A percentile compares a stretch with the other conserved stretches of the same genome.
Evolutionary conservation across 2,797 vertebrate species (phyloP).

Genomic region (Carcharodon carcharias): DNA sequence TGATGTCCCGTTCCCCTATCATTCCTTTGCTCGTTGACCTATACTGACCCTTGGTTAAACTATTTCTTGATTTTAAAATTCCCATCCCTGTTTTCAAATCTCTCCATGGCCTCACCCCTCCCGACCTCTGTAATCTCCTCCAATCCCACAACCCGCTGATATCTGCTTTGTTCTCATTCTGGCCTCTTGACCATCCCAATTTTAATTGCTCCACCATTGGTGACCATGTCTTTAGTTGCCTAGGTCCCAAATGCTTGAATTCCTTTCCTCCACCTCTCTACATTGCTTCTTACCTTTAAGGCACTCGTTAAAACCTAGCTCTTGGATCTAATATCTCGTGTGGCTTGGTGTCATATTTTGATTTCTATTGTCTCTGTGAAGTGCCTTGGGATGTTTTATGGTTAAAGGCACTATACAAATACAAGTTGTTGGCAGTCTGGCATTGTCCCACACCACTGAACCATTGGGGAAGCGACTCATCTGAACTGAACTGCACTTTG

Average conservation of each 20-base stretch:
- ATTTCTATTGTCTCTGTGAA: not conserved
- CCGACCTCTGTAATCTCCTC: too few species aligned
- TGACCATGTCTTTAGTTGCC: too few species aligned
- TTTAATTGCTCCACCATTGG: too few species aligned
- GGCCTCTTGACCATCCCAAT: too few species aligned
- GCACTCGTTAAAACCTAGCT: not conserved
- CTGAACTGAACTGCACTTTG: not conserved
- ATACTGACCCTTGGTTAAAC: too few species aligned
- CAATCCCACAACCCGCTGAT: not conserved
- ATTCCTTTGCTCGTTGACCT: too few species aligned
- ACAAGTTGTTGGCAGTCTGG: not conserved
- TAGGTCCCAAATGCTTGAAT: too few species aligned
- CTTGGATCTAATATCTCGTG: not conserved
- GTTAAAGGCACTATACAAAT: not conserved
- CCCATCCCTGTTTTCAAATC: not conserved
- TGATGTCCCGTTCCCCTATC: too few species aligned
- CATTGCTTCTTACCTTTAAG: not conserved
- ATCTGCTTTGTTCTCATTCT: not conserved
- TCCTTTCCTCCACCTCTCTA: too few species aligned
- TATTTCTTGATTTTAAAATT: too few species aligned
- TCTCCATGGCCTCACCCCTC: not conserved
- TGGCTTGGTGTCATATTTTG: not conserved
- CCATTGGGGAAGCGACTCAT: too few species aligned
- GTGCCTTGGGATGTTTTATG: not conserved
- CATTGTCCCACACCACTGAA: not conserved